Percentiles rank a stretch among this genome's conserved stretches.
phyloP scores from a whole-genome alignment of 2,113 vertebrate genomes.

The Thermophis baileyi region DNA sequence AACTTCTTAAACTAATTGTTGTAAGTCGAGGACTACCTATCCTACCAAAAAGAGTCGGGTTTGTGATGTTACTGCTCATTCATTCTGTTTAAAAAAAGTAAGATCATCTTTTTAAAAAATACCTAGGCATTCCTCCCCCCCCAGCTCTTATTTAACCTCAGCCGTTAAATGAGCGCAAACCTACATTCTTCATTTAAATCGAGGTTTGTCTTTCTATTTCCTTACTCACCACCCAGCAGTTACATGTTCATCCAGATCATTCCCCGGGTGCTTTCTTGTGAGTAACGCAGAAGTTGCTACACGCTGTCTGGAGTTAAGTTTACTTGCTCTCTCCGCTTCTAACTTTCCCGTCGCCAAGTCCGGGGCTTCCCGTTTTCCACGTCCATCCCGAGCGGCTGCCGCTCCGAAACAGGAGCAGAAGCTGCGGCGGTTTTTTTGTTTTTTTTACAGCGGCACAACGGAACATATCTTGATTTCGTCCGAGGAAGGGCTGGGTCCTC shows the following conservation, averaged over 20 bases:
- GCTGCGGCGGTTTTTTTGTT: not conserved
- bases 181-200: not conserved
- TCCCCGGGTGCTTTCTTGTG: not conserved
- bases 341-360: not conserved
- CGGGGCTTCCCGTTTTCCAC: not conserved
- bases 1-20: not conserved
- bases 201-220: not conserved
- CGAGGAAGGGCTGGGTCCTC: conserved; percentile 65
- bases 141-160: not conserved
- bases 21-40: not conserved
- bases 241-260: not conserved
- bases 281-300: not conserved
- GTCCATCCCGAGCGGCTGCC: not conserved
- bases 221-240: not conserved
- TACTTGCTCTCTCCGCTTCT: not conserved
- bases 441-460: not conserved
- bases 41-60: not conserved
- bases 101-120: not conserved
- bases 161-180: not conserved
- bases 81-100: not conserved
- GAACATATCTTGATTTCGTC: not conserved
- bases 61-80: not conserved
- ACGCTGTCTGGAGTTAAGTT: not conserved
- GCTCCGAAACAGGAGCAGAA: not conserved
- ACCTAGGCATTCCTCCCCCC: not conserved